A percentile compares a stretch with the other conserved stretches of the same genome.
These are phyloP conservation scores for Drosophila putrida DNA, from an alignment of 2,888 invertebrate species.

Conservation along the genomic window DNA sequence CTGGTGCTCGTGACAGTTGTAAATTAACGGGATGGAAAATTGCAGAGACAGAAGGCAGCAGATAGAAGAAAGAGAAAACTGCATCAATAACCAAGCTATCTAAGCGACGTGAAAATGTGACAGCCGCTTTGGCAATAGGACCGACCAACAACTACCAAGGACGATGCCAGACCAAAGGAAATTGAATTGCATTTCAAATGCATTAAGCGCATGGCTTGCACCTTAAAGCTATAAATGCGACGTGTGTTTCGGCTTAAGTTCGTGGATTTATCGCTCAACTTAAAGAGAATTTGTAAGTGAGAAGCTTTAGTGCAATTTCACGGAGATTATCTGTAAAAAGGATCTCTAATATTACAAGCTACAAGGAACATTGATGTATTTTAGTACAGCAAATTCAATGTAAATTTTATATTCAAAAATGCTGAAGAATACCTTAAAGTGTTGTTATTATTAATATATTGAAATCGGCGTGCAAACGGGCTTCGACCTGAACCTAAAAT, in stretches of 20 bases:
- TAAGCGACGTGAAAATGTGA: slow-evolving; percentile 24
- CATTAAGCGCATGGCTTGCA: slow-evolving; percentile 49
- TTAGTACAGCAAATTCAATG: neutral
- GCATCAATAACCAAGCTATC: slow-evolving; percentile 50
- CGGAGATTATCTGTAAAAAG: neutral
- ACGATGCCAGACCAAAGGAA: slow-evolving; percentile 45
- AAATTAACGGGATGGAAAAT: slow-evolving; percentile 58
- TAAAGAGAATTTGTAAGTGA: slow-evolving; percentile 33
- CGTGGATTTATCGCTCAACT: slow-evolving; percentile 46
- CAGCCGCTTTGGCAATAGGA: slow-evolving; percentile 10
- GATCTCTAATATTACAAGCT: neutral
- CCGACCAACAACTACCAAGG: slow-evolving; percentile 29
- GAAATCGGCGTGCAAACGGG: too few relatives aligned
- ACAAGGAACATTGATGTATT: neutral
- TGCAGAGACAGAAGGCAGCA: slow-evolving; percentile 19
- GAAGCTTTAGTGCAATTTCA: slow-evolving; percentile 9
- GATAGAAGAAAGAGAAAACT: neutral
- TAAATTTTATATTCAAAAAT: neutral
- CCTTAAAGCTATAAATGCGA: slow-evolving; percentile 30
- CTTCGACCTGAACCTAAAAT: too few relatives aligned
- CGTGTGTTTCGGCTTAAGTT: slow-evolving; percentile 28
- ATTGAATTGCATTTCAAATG: slow-evolving; percentile 76
- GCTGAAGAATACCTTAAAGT: too few relatives aligned
- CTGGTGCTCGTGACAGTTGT: slow-evolving; percentile 40
- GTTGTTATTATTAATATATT: too few relatives aligned